Percentiles rank a stretch among this genome's conserved stretches.
phyloP scores from a whole-genome alignment of 2,888 invertebrate species.

The Orchestes rusci region DNA sequence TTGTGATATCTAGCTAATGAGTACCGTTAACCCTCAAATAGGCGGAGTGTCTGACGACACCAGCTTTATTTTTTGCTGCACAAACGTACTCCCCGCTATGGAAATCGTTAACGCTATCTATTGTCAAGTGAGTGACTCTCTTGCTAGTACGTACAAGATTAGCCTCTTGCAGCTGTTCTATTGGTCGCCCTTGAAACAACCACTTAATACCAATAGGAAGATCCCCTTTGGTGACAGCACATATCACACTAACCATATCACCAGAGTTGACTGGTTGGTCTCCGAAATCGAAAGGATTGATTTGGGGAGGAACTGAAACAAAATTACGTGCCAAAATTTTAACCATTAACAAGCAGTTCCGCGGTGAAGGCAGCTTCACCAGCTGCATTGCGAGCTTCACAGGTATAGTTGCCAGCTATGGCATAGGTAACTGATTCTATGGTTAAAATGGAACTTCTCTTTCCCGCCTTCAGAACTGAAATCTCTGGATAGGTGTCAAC shows the following conservation, averaged over 20 bases:
- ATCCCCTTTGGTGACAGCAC: slow-evolving; percentile 62
- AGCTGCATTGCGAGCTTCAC: slow-evolving; percentile 41
- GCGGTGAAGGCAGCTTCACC: slow-evolving; percentile 40
- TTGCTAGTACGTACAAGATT: slow-evolving; percentile 44
- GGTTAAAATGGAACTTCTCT: slow-evolving; percentile 43
- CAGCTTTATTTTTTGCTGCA: slow-evolving; percentile 48
- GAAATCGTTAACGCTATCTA: slow-evolving; percentile 47
- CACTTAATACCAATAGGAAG: slow-evolving; percentile 46
- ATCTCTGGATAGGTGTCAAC: slow-evolving; percentile 46
- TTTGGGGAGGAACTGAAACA: slow-evolving; percentile 53
- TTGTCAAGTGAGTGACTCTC: slow-evolving; percentile 48
- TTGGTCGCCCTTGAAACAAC: slow-evolving; percentile 39
- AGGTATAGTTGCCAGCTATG: slow-evolving; percentile 43
- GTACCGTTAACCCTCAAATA: slow-evolving; percentile 50
- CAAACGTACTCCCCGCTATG: slow-evolving; percentile 51
- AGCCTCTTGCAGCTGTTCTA: slow-evolving; percentile 35
- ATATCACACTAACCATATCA: slow-evolving; percentile 55
- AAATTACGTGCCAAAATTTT: slow-evolving; percentile 18
- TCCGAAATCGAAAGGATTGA: slow-evolving; percentile 47
- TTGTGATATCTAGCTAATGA: slow-evolving; percentile 6
- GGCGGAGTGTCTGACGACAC: slow-evolving; percentile 47
- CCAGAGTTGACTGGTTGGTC: slow-evolving; percentile 53
- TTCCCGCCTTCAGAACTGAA: slow-evolving; percentile 37
- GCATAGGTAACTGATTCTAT: slow-evolving; percentile 40
- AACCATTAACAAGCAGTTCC: slow-evolving; percentile 42